phyloP scores from a whole-genome alignment of 2,797 vertebrate genomes.

The Sebastiscus albofasciatus region DNA sequence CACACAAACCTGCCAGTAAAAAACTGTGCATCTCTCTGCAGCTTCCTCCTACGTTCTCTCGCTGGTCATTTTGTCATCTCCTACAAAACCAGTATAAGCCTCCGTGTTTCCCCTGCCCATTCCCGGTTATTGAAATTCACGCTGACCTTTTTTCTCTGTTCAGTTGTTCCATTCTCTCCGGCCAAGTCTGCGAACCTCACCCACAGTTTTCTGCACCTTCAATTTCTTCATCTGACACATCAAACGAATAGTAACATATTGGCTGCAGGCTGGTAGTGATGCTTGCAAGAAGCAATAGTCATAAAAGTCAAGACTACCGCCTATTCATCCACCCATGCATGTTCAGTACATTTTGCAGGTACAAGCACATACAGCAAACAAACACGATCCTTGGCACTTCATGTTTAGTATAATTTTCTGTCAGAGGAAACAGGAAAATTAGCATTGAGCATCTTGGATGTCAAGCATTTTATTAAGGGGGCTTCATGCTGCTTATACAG shows the following conservation, averaged over 20 bases:
- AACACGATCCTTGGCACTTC: neutral
- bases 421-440: slow-evolving; percentile 31
- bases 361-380: slow-evolving; percentile 9
- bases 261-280: slow-evolving; percentile 10
- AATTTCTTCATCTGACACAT: slow-evolving; percentile 30
- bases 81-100: slow-evolving; percentile 42
- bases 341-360: slow-evolving; percentile 8
- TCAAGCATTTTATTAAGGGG: slow-evolving; percentile 38
- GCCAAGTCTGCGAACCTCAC: slow-evolving; percentile 23
- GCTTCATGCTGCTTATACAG: slow-evolving; percentile 23
- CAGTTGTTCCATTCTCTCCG: slow-evolving; percentile 3
- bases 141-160: slow-evolving; percentile 13
- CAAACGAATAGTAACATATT: slow-evolving; percentile 20
- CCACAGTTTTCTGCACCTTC: slow-evolving; percentile 21
- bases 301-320: slow-evolving; percentile 36
- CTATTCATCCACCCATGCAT: slow-evolving; percentile 24
- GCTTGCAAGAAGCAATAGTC: slow-evolving; percentile 23
- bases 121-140: slow-evolving; percentile 25
- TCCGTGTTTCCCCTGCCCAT: slow-evolving; percentile 44
- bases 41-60: slow-evolving; percentile 72
- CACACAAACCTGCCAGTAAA: slow-evolving; percentile 71
- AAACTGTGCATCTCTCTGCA: slow-evolving; percentile 58
- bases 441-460: slow-evolving; percentile 36
- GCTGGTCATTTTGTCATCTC: slow-evolving; percentile 72
- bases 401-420: slow-evolving; percentile 11